These are phyloP conservation scores for Mechanitis mazaeus DNA, from an alignment of 2,888 invertebrate species.

Conservation along the genomic window DNA sequence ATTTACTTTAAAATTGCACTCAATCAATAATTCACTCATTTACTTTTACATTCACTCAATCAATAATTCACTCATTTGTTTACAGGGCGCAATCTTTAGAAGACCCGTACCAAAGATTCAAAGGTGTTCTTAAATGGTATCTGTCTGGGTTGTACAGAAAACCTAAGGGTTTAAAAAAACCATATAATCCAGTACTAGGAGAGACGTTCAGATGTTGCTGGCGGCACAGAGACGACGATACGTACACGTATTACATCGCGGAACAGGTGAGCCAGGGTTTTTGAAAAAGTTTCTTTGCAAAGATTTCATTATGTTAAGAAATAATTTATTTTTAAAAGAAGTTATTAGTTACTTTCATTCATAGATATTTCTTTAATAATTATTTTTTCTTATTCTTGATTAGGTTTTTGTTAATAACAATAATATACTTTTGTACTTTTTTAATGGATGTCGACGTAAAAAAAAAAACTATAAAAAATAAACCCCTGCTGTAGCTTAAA, in stretches of 20 bases:
- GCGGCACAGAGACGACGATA: constrained; percentile 85
- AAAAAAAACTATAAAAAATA: too few relatives aligned
- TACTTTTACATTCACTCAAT: background rate
- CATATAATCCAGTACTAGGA: constrained; percentile 96
- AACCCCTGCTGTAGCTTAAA: too few relatives aligned
- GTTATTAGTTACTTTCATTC: too few relatives aligned
- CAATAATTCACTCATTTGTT: constrained; percentile 15
- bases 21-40: background rate
- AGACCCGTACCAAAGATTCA: constrained; percentile 94
- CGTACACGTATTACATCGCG: constrained; percentile 92
- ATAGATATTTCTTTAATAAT: too few relatives aligned
- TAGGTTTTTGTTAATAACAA: too few relatives aligned
- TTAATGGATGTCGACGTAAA: too few relatives aligned
- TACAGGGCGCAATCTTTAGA: constrained; percentile 87
- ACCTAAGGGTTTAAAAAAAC: constrained; percentile 95
- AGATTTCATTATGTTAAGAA: too few relatives aligned
- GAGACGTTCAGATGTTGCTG: constrained; percentile 95
- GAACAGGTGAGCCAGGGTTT: constrained; percentile 84
- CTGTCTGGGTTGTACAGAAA: constrained; percentile 94
- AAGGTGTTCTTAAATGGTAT: constrained; percentile 92
- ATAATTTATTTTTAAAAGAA: too few relatives aligned
- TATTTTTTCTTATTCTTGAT: too few relatives aligned
- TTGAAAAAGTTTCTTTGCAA: background rate
- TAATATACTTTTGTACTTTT: too few relatives aligned
- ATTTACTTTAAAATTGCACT: background rate